Evolutionary conservation across 2,888 invertebrate species (phyloP), one percentile per base, ranked within the genome.

Genomic region (Apamea sordens): DNA sequence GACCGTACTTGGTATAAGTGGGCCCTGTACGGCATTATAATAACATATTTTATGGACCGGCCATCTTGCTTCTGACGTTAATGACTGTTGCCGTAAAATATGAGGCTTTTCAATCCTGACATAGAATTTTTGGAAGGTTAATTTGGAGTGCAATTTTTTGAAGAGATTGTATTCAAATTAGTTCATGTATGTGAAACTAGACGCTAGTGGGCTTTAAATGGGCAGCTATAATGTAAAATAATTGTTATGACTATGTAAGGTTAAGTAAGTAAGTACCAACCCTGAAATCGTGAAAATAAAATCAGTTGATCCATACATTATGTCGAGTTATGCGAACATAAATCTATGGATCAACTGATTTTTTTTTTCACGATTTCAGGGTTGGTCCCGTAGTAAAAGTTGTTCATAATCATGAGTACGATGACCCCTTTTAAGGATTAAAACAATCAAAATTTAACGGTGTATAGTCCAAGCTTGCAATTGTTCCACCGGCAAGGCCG

Each of bases 61-160:
- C 93, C 93, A 93, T 94, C 94, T 94, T 95, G 95, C 88, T 84
- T 83, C 89, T 93, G 94, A 94, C 94, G 91, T 93, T 94, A 95
- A 95, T 94, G 95, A 94, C 92, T 84, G 86, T 89, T 89, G 86
- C 85, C 89, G 87, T 93, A 92, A 94, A 93, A 93, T 94, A 95
- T 93, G 83, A 76, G 78, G 77, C 83, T 74, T 89, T 89, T 88
- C 87, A 88, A 88, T 81, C 77, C 84, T 82, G 88, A 88, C 84
- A 86, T 82, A 87, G 84, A 89, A 85, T 74, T 88, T 88, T 90
- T 86, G 85, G 89, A 76, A 82, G 89, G 88, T 85, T 85, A 86
- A 88, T 90, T 90, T 87, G 74, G 73, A 75, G 74, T 80, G 85
- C 79, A 87, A 85, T 85, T 86, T 85, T 86, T 87, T 77, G 77